Evolutionary conservation across 2,113 vertebrate genomes (phyloP), one percentile per base, ranked within the genome.

Genomic region (Orientallactaga bullata): DNA sequence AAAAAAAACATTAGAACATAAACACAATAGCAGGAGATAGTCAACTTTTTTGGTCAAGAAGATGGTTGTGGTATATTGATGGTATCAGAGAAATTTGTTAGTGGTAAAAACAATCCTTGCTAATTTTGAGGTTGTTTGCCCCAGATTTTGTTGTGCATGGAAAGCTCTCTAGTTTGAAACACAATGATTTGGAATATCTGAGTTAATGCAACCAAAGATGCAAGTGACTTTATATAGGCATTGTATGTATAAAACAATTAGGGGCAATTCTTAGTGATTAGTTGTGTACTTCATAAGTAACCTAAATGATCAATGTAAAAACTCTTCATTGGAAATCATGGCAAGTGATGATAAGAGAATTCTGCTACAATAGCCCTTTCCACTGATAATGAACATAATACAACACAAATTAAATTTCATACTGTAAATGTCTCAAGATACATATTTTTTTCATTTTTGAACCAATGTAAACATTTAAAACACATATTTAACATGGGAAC

Each of bases 301-400:
- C 42, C 5, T 12, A 87, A 68, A 2, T 87, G 35, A 89, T 89
- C 28, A 93, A 90, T 89, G 68, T 95, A 32, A 68, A 94, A 92
- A 51, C 51, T 77, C 26, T 90, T 60, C 20, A 69, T 79, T 94
- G 55, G 21, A 82, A 90, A 88, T 16, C 15, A n/a, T n/a, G 42
- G 28, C 7, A 77, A 91, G 93, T 76, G 55, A 39, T 88, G 28
- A 77, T 81, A 32, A 91, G 18, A 94, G 13, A 60, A 61, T 4
- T 74, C 42, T 37, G 2, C 18, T 20, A 11, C n/a, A 47, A 8
- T 6, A 74, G 55, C 42, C 15, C 35, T 88, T 8, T 88, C n/a
- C 35, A 37, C 71, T 88, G 82, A 47, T 37, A 88, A 82, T 88
- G 13, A 58, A 39, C 28, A 85, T 51, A 66, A 42, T 39, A 77